A percentile compares a stretch with the other conserved stretches of the same genome.
Conservation (phyloP, 53 echinoderm and acorn worm genomes). For the Temnopleurus reevesii region DNA sequence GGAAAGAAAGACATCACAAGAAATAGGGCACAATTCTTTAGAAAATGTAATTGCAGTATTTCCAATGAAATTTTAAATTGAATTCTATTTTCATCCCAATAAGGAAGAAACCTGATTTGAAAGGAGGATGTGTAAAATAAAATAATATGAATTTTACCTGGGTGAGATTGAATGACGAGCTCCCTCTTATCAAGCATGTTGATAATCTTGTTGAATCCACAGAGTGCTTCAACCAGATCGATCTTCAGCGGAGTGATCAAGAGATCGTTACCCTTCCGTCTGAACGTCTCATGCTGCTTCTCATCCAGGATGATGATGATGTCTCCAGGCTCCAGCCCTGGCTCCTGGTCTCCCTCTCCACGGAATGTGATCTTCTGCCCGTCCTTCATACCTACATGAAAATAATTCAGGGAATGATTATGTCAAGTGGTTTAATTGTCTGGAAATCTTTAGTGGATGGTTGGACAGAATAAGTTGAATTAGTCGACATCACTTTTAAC, state of each 20-base stretch:
- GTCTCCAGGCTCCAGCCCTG: slow-evolving; percentile 91
- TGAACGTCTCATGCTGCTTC: slow-evolving; percentile 77
- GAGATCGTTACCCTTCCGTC: slow-evolving; percentile 72
- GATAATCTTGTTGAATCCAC: slow-evolving; percentile 83
- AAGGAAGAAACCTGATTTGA: too few species aligned
- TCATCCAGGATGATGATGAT: slow-evolving; percentile 97
- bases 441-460: too few species aligned
- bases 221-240: slow-evolving; percentile 89
- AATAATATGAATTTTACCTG: slow-evolving; percentile 62
- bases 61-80: too few species aligned
- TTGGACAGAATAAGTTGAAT: too few species aligned
- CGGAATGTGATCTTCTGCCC: slow-evolving; percentile 93
- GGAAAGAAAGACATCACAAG: too few species aligned
- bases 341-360: slow-evolving; percentile 98
- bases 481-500: too few species aligned
- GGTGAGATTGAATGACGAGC: slow-evolving; percentile 71
- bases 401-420: too few species aligned
- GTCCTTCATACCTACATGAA: slow-evolving; percentile 89
- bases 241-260: slow-evolving; percentile 73
- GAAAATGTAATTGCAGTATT: too few species aligned
- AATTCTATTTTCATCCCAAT: too few species aligned
- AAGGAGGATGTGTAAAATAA: too few species aligned
- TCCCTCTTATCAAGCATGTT: slow-evolving; percentile 90
- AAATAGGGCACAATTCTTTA: too few species aligned
- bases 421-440: too few species aligned